Evolutionary conservation across 2,888 invertebrate species (phyloP), one percentile per base, ranked within the genome.

Genomic region (Lapara coniferarum): DNA sequence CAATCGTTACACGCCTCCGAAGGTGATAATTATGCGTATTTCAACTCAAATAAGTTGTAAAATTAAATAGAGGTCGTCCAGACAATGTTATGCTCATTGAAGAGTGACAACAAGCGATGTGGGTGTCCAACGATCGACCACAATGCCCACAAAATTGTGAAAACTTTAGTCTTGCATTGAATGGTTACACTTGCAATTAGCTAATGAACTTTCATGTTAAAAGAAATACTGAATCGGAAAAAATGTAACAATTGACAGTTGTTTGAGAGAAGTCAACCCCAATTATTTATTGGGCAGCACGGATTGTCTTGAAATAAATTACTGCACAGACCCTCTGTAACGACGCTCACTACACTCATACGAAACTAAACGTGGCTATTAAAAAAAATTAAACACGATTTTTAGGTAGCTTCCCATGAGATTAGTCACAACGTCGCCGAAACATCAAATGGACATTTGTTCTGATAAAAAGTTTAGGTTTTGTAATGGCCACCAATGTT

Each of bases 401-500:
- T 88, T 85, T 78, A 84, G 84, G 83, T 82, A 84, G 81, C 80
- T 87, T 88, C 85, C 78, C 78, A 78, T 82, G 85, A 82, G 86
- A 93, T 92, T 91, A 92, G 91, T 91, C 92, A 92, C 92, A 92
- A 91, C 91, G 92, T 93, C 93, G 93, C 93, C 93, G 92, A 93
- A 93, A 93, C 93, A 93, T 93, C 93, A 92, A 92, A 89, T 92
- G 91, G 93, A 93, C 92, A 92, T 92, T 93, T 89, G 91, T 91
- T 88, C 90, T 86, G 92, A 90, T 92, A 92, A 92, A 93, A 93
- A 93, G 91, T 92, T 93, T 92, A 91, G 91, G 89, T 91, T 92
- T 93, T 92, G 93, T 93, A 93, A 93, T 93, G 93, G 93, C 93
- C 93, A 93, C 93, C 93, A 90, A 91, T 92, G 92, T 89, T 91